Conservation (phyloP, 2,888 invertebrate genomes). For the Drosophila kuntzei region DNA sequence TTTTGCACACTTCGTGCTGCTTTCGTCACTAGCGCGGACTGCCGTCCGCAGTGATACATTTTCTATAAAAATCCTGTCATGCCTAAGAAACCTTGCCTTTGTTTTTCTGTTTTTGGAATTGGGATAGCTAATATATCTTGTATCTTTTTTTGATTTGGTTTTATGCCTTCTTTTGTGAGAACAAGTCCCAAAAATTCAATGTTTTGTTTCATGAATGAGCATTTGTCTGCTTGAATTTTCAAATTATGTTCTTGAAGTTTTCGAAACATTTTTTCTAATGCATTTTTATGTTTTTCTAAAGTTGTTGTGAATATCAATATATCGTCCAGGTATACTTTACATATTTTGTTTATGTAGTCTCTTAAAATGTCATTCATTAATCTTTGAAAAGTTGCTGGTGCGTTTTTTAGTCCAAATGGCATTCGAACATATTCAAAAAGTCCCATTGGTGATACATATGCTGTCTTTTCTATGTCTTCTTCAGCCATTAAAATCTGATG, state of each 20-base stretch:
- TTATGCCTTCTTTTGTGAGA: not conserved
- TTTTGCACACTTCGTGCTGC: too few relatives aligned
- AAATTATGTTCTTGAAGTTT: not conserved
- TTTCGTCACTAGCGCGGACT: too few relatives aligned
- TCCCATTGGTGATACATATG: not conserved
- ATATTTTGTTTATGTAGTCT: not conserved
- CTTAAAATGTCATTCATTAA: not conserved
- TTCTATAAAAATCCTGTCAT: not conserved
- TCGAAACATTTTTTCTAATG: not conserved
- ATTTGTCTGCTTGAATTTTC: not conserved
- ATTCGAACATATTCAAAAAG: not conserved
- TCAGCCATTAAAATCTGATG: not conserved
- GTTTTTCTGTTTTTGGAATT: slow-evolving; percentile 2
- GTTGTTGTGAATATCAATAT: not conserved
- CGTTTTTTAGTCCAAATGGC: slow-evolving; percentile 3
- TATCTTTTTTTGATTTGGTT: not conserved
- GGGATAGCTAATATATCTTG: slow-evolving; percentile 1
- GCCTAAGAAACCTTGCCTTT: not conserved
- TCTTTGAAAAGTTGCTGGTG: slow-evolving; percentile 1
- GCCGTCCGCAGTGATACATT: too few relatives aligned
- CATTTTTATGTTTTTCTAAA: not conserved
- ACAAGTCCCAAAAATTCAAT: not conserved
- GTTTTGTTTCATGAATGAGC: not conserved
- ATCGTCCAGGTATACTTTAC: not conserved
- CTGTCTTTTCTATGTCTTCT: not conserved